These are phyloP conservation scores for Catostylus mosaicus DNA, from an alignment of 30 jellyfish, hydroid and myxozoan genomes.

Conservation along the genomic window DNA sequence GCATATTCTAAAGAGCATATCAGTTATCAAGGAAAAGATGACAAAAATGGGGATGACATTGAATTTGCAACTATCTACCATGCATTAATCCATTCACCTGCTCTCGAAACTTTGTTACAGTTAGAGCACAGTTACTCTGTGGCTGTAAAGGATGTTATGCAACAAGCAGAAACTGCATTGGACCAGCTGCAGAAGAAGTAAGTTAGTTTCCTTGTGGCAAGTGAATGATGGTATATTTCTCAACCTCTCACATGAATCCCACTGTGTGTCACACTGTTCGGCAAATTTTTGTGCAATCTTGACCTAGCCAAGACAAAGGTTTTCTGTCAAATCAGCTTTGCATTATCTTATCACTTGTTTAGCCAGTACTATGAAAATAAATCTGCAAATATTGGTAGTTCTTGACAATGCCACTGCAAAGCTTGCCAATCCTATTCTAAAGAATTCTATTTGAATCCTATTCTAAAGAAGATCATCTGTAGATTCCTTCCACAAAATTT, in stretches of 20 bases:
- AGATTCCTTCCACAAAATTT: too few species aligned
- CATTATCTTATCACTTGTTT: too few species aligned
- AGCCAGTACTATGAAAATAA: too few species aligned
- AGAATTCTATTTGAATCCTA: too few species aligned
- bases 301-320: too few species aligned
- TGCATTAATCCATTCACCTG: slow-evolving; percentile 93
- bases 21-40: slow-evolving; percentile 49
- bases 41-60: slow-evolving; percentile 43
- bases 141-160: slow-evolving; percentile 73
- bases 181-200: slow-evolving; percentile 75
- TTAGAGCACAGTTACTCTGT: slow-evolving; percentile 87
- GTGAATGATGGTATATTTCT: not conserved
- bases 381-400: too few species aligned
- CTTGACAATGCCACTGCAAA: too few species aligned
- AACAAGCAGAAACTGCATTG: slow-evolving; percentile 70
- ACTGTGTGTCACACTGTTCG: not conserved
- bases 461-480: too few species aligned
- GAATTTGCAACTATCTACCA: slow-evolving; percentile 88
- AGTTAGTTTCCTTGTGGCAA: not conserved
- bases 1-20: slow-evolving; percentile 64
- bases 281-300: too few species aligned
- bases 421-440: too few species aligned
- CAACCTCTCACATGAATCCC: not conserved
- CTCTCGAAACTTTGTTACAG: slow-evolving; percentile 84
- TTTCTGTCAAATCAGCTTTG: too few species aligned